phyloP scores from a whole-genome alignment of 2,113 vertebrate species.

The Ariopsis seemanni region DNA sequence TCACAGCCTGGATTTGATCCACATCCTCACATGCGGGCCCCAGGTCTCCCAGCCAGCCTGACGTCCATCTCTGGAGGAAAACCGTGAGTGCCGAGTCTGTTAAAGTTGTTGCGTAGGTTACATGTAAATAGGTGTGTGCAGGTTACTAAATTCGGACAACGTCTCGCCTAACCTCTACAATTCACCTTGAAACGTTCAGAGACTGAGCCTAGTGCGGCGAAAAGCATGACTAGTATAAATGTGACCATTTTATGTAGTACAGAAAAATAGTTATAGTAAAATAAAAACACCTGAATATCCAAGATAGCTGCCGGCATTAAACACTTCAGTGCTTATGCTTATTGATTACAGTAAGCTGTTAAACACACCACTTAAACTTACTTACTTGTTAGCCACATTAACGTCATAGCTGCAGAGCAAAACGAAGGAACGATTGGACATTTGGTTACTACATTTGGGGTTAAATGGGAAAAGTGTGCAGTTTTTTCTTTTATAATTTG shows the following conservation, averaged over 20 bases:
- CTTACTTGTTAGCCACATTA: not conserved
- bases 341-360: not conserved
- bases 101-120: not conserved
- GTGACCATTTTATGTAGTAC: not conserved
- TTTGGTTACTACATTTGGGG: not conserved
- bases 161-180: not conserved
- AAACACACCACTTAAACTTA: not conserved
- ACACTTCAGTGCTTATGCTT: not conserved
- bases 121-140: not conserved
- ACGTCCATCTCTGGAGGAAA: conserved; percentile 93
- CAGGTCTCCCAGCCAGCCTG: conserved; percentile 86
- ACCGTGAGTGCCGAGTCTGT: conserved; percentile 77
- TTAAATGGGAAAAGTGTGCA: not conserved
- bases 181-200: not conserved
- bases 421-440: not conserved
- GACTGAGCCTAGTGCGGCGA: not conserved
- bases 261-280: not conserved
- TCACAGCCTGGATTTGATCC: conserved; percentile 90
- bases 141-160: not conserved
- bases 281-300: not conserved
- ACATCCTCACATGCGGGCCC: conserved; percentile 89
- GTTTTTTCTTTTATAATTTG: not conserved
- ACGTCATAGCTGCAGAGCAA: not conserved
- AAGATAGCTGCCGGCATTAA: not conserved
- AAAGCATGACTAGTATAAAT: not conserved